These are phyloP conservation scores for Meda fulgida DNA, from an alignment of 2,797 vertebrate genomes.

Conservation along the genomic window DNA sequence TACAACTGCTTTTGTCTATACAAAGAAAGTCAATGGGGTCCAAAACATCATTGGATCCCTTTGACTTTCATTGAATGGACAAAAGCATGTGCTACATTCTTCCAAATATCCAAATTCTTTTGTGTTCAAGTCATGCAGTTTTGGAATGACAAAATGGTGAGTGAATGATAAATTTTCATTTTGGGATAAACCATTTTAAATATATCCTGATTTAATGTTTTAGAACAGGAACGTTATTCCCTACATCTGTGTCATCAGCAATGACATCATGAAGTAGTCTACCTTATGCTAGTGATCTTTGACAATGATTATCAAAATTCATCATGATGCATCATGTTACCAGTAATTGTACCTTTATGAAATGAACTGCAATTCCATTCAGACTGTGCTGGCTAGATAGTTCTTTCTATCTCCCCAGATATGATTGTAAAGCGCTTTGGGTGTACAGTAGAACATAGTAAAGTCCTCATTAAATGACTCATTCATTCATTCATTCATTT, in stretches of 20 bases:
- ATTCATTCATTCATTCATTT: too few relatives aligned
- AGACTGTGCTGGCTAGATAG: not conserved
- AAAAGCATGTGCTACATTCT: not conserved
- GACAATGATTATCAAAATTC: slow-evolving; percentile 11
- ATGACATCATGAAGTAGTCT: not conserved
- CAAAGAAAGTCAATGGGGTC: not conserved
- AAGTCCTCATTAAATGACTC: too few relatives aligned
- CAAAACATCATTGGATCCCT: not conserved
- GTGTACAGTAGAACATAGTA: too few relatives aligned
- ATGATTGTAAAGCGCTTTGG: too few relatives aligned
- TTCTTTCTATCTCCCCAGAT: not conserved
- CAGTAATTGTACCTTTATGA: not conserved
- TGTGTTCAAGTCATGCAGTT: not conserved
- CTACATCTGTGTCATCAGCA: not conserved
- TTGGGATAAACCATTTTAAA: not conserved
- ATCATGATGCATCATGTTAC: not conserved
- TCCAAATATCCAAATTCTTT: not conserved
- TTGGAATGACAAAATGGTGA: not conserved
- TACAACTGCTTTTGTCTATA: not conserved
- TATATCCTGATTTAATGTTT: not conserved
- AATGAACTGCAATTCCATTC: not conserved
- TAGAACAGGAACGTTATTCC: not conserved
- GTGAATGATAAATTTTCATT: not conserved
- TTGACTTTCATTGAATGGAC: not conserved
- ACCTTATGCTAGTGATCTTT: slow-evolving; percentile 13